Conservation (phyloP, 2,113 vertebrate genomes). For the Shinisaurus crocodilurus region DNA sequence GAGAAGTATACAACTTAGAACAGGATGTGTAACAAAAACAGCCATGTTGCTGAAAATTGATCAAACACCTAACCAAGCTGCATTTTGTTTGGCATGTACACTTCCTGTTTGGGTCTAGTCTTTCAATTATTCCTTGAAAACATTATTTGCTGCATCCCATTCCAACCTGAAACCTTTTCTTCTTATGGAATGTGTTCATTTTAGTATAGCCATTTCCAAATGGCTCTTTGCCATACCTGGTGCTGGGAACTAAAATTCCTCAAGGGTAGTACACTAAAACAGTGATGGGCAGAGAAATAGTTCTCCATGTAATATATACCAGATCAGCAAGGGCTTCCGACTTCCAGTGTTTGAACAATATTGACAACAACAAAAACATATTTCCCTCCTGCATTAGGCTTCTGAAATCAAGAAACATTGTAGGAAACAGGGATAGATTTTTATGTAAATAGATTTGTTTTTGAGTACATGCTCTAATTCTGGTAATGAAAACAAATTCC, state of each 20-base stretch:
- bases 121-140: not conserved
- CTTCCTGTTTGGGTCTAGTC: not conserved
- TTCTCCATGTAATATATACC: no score
- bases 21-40: no score
- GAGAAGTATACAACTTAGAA: not conserved
- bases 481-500: no score
- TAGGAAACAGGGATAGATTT: no score
- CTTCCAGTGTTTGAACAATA: no score
- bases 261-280: not conserved
- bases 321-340: no score
- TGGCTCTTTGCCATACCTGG: not conserved
- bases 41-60: not conserved
- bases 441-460: no score
- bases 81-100: not conserved
- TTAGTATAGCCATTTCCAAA: not conserved
- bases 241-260: not conserved
- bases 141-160: not conserved
- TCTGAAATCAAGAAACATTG: no score
- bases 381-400: no score
- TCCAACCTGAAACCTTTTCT: not conserved
- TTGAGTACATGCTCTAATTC: no score
- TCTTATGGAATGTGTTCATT: not conserved
- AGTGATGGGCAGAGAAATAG: no score
- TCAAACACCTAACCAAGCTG: not conserved
- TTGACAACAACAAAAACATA: no score